phyloP scores from a whole-genome alignment of 64 coral and sea anemone species.

The Actinia equina region DNA sequence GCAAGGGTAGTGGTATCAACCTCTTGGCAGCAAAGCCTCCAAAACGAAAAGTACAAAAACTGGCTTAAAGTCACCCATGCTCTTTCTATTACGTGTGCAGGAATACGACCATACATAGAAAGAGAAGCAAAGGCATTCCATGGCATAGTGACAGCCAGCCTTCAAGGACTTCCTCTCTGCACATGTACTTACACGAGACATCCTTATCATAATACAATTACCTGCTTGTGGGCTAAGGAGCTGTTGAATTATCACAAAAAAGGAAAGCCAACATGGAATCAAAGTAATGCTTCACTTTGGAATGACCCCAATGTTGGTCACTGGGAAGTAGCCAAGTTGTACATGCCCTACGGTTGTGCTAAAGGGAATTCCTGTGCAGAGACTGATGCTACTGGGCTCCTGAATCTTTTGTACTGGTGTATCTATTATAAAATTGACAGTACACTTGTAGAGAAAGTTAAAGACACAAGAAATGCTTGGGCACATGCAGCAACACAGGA shows the following conservation, averaged over 20 bases:
- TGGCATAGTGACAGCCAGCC: slow-evolving; percentile 26
- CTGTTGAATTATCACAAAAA: slow-evolving; percentile 25
- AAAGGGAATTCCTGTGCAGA: neutral
- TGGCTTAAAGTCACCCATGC: slow-evolving; percentile 62
- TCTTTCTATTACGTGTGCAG: slow-evolving; percentile 38
- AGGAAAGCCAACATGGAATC: slow-evolving; percentile 52
- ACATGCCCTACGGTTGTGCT: neutral
- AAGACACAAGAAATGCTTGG: slow-evolving; percentile 41
- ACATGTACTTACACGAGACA: slow-evolving; percentile 30
- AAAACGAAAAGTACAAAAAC: slow-evolving; percentile 62
- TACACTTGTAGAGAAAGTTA: neutral
- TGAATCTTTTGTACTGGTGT: slow-evolving; percentile 30
- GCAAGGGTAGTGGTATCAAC: neutral
- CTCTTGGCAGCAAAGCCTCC: slow-evolving; percentile 28
- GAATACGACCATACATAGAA: slow-evolving; percentile 50
- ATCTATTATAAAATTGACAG: neutral
- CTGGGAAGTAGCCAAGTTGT: slow-evolving; percentile 42
- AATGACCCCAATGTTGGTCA: slow-evolving; percentile 34
- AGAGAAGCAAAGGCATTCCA: slow-evolving; percentile 55
- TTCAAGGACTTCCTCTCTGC: slow-evolving; percentile 10
- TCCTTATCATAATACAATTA: slow-evolving; percentile 59
- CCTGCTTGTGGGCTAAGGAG: slow-evolving; percentile 60
- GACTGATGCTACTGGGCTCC: slow-evolving; percentile 16
- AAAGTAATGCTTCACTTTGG: slow-evolving; percentile 67
- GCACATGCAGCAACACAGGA: slow-evolving; percentile 58